These are phyloP conservation scores for Coremacera marginata DNA, from an alignment of 2,888 invertebrate species.

Conservation along the genomic window DNA sequence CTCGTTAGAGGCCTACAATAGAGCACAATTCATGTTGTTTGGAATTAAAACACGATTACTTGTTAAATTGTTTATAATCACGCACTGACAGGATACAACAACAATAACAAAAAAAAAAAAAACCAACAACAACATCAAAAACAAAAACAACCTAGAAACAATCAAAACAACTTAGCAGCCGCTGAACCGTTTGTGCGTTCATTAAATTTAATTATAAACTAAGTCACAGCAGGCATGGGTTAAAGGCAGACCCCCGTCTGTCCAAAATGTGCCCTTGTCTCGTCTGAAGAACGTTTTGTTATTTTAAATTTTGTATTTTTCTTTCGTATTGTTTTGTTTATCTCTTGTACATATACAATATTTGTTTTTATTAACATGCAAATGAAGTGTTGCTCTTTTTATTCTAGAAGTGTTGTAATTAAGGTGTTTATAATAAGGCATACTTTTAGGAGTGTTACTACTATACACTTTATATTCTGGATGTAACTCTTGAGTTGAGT, in stretches of 20 bases:
- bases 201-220: slow-evolving; percentile 30
- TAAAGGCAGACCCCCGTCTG: not conserved
- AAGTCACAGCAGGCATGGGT: not conserved
- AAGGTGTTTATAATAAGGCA: no score
- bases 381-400: not conserved
- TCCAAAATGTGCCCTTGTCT: not conserved
- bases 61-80: slow-evolving; percentile 35
- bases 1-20: not conserved
- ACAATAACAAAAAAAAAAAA: not conserved
- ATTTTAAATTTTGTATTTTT: not conserved
- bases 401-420: not conserved
- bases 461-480: not conserved
- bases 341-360: no score
- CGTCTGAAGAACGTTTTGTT: not conserved
- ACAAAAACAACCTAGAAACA: not conserved
- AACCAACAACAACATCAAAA: not conserved
- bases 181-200: slow-evolving; percentile 10
- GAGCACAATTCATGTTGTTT: not conserved
- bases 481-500: not conserved
- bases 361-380: not conserved
- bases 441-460: no score
- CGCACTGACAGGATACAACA: slow-evolving; percentile 3
- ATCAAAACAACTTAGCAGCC: not conserved
- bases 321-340: not conserved
- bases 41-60: slow-evolving; percentile 24